Conservation (phyloP, 2,888 invertebrate species). For the Aplocera efformata region DNA sequence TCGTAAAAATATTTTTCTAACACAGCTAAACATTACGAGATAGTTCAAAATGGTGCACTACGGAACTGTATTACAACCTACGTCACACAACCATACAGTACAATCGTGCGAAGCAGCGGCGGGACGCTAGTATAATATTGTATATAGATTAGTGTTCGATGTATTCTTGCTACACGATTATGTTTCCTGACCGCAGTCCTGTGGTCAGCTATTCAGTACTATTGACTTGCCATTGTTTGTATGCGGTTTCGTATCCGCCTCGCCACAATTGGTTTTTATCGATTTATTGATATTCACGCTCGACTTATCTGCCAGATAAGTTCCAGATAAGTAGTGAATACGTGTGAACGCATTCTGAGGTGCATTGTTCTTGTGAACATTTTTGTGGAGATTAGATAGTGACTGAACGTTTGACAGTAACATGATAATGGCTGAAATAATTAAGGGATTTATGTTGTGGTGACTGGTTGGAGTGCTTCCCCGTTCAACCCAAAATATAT, state of each 20-base stretch:
- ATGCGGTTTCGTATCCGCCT: slow-evolving; percentile 29
- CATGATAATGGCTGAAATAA: too few species aligned
- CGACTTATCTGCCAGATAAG: slow-evolving; percentile 20
- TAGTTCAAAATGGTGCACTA: too few species aligned
- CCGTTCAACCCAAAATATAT: too few species aligned
- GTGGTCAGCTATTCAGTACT: slow-evolving; percentile 32
- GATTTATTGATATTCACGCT: slow-evolving; percentile 22
- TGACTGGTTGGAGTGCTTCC: too few species aligned
- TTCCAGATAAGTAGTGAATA: slow-evolving; percentile 20
- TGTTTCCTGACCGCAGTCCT: slow-evolving; percentile 36
- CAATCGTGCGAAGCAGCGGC: too few species aligned
- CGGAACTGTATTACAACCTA: too few species aligned
- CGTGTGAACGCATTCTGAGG: slow-evolving; percentile 10
- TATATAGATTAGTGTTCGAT: too few species aligned
- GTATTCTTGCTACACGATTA: slow-evolving; percentile 47
- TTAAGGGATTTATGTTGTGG: too few species aligned
- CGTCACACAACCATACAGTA: too few species aligned
- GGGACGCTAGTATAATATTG: too few species aligned
- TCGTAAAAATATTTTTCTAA: too few species aligned
- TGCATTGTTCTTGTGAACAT: slow-evolving; percentile 10
- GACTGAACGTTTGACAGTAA: background rate
- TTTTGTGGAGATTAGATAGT: slow-evolving; percentile 11
- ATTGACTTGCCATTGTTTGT: slow-evolving; percentile 32
- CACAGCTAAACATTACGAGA: too few species aligned
- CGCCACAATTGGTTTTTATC: slow-evolving; percentile 18